Evolutionary conservation across 2,113 vertebrate species (phyloP), one percentile per base, ranked within the genome.

Genomic region (Menura novaehollandiae): DNA sequence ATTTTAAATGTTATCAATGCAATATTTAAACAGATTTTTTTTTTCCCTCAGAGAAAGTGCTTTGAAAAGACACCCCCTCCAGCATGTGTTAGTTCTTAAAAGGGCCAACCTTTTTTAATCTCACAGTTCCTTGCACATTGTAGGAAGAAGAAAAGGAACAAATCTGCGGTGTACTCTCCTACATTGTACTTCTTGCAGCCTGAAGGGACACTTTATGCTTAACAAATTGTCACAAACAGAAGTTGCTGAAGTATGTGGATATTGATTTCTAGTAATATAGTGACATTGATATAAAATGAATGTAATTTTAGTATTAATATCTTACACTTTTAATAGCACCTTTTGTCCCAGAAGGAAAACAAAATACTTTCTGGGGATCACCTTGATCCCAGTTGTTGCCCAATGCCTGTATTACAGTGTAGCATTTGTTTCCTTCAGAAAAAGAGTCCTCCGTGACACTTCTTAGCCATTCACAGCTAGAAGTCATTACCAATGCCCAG

Each of bases 1-100:
- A 91, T 96, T 93, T 96, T n/a, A 96, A 96, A 96, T 93, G 72
- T 96, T 97, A 96, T 94, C 94, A 93, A 93, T 91, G 95, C 79
- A 96, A 93, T 96, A 97, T 94, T 97, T 94, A 92, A 97, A 96
- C 43, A 90, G 82, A 9, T 46, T 87, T 68, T 77, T 89, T 89
- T 78, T 43, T 76, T 44, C 0, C 39, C 30, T 84, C n/a, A 56
- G 55, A 96, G 51, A 86, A 94, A 92, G 82, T 84, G 51, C 67
- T 86, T 91, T 93, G 82, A 93, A 94, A 95, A 96, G 90, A 75
- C 26, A 78, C 18, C 68, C 43, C 21, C 28, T 59, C 24, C 76
- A 92, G 60, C 33, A 86, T 13, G 15, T 63, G 44, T 64, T 81
- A 78, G 43, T 12, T 86, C 90, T 93, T 93, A 94, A 88, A 6